phyloP scores from a whole-genome alignment of 2,888 invertebrate species.

The Zhuqinia jingwanae region DNA sequence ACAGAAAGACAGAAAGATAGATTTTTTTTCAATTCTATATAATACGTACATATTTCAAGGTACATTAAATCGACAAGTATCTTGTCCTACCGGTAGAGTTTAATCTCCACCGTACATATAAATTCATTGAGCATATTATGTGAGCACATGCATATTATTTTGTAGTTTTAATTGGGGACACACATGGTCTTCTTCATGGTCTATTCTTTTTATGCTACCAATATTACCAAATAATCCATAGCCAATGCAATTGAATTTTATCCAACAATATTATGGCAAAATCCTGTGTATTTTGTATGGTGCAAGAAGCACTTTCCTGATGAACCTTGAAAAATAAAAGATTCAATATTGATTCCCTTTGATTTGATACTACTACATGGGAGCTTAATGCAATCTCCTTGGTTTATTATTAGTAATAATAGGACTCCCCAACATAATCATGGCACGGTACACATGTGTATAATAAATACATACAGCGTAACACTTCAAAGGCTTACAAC shows the following conservation, averaged over 20 bases:
- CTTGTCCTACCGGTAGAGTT: not conserved
- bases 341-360: constrained; percentile 63
- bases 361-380: constrained; percentile 55
- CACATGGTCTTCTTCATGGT: constrained; percentile 69
- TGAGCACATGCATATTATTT: constrained; percentile 44
- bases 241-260: constrained; percentile 35
- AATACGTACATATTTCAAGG: too few relatives aligned
- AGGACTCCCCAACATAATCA: not conserved
- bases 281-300: not conserved
- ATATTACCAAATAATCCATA: constrained; percentile 29
- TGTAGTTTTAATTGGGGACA: constrained; percentile 62
- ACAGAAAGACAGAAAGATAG: not conserved
- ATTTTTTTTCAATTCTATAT: constrained; percentile 47
- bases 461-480: not conserved
- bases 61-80: constrained; percentile 29
- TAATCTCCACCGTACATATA: not conserved
- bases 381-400: constrained; percentile 56
- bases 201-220: too few relatives aligned
- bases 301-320: constrained; percentile 50
- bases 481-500: not conserved
- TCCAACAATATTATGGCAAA: constrained; percentile 45
- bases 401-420: constrained; percentile 58
- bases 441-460: not conserved
- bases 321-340: constrained; percentile 68
- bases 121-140: not conserved